Evolutionary conservation across 2,113 vertebrate genomes (phyloP), one percentile per base, ranked within the genome.

Genomic region (Clarias batrachus): DNA sequence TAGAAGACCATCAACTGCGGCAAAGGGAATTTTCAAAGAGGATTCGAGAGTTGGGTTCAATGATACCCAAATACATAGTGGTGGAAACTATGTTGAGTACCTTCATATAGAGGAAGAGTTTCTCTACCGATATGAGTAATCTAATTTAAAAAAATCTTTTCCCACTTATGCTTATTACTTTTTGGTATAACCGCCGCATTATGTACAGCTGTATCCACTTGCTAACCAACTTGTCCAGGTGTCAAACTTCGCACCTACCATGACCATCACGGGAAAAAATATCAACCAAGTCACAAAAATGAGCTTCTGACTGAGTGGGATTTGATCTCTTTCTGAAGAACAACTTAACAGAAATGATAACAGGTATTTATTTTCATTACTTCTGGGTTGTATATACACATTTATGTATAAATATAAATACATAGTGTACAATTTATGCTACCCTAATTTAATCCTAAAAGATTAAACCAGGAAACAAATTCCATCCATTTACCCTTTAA

Each of bases 361-460:
- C 60, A 83, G 74, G 78, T 25, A 16, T 54, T 84, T 33, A 57
- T 81, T 81, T 63, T 82, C 87, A 84, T 90, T 70, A 84, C 30
- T 66, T 82, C 70, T 86, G 81, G 86, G 82, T 81, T 87, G 86
- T 85, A 89, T 87, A 87, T 85, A 91, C 85, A 91, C 87, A 59
- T 89, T 30, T 88, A 85, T 80, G 85, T 86, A 82, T 88, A 91
- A 27, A 81, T 91, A 84, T 85, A 54, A 89, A 88, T 89, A 89
- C 62, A 89, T 77, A 68, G 84, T 89, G 87, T 89, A 92, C 71
- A 87, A 86, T 54, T n/a, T 16, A 52, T 86, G 56, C 86, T 84
- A 83, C 73, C 41, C 52, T 57, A 73, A 66, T 79, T 77, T 86
- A 71, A 78, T 62, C 70, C 79, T 59, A 27, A 62, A 60, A 48